Evolutionary conservation across 2,888 invertebrate species (phyloP), one percentile per base, ranked within the genome.

Genomic region (Cheilosia variabilis): DNA sequence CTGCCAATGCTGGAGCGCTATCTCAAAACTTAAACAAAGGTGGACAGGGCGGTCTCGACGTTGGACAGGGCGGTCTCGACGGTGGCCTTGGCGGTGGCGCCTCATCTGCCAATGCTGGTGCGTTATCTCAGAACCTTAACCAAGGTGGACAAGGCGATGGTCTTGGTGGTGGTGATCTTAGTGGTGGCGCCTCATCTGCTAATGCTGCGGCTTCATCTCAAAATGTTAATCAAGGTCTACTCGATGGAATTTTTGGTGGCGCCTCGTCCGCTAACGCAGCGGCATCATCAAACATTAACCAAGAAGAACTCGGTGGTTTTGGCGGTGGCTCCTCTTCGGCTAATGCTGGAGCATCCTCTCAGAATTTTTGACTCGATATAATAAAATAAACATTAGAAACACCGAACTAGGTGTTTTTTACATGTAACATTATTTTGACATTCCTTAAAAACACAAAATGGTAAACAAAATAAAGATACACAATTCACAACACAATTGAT

Each of bases 271-370:
- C 80, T 10, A 34, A 76, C 31, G 52, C 76, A 0, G 45, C 41
- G 50, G 81, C 45, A 2, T 60, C 68, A 55, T 62, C 80, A 52
- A 69, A 2, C 43, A 19, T 69, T 15, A 63, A 52, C 47, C 68
- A 55, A 57, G 55, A 62, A 24, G 57, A 55, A 31, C 10, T 41
- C 19, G 73, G 68, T 7, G 80, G 80, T 10, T 3, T 37, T 10
- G 66, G 73, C 7, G 78, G 78, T 9, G 43, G 71, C 17, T 58
- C 58, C 9, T 50, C 77, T 47, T 41, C 77, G 13, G 66, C 76
- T 7, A 72, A 66, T 55, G 76, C 76, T n/a, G 58, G 19, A 27
- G 58, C 81, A 19, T 50, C 63, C 2, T 43, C 81, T 1, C 76
- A 76, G 58, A 76, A 24, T 9, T 71, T 22, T 63, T 27, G 63